Percentiles rank a stretch among this genome's conserved stretches.
These are phyloP conservation scores for Rhodophaea formosa DNA, from an alignment of 2,888 invertebrate species.

Conservation along the genomic window DNA sequence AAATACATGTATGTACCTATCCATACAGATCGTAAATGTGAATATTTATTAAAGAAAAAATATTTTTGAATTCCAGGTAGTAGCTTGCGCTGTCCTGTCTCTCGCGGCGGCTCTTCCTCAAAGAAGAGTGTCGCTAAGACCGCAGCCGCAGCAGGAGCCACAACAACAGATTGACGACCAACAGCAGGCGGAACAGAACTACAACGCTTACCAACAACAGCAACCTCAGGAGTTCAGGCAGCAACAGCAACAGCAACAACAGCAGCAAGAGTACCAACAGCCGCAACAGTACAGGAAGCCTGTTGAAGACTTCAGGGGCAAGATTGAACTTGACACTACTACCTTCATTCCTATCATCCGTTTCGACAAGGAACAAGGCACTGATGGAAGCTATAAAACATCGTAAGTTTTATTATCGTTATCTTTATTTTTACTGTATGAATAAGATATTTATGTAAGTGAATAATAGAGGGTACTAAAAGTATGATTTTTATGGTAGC, in stretches of 20 bases:
- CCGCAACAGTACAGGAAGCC: slow-evolving; percentile 64
- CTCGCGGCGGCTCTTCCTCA: slow-evolving; percentile 70
- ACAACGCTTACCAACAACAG: slow-evolving; percentile 57
- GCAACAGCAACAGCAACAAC: slow-evolving; percentile 34
- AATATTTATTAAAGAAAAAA: not conserved
- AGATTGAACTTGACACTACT: slow-evolving; percentile 79
- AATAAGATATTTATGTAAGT: too few relatives aligned
- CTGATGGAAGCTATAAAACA: slow-evolving; percentile 91
- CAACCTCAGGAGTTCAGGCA: slow-evolving; percentile 43
- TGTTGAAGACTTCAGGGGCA: slow-evolving; percentile 70
- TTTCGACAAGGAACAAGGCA: slow-evolving; percentile 91
- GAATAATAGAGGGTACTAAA: too few relatives aligned
- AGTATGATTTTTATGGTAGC: too few relatives aligned
- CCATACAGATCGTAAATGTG: too few relatives aligned
- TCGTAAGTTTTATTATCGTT: slow-evolving; percentile 74
- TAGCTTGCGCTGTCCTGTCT: slow-evolving; percentile 57
- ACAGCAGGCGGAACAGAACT: slow-evolving; percentile 62
- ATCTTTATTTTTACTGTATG: too few relatives aligned
- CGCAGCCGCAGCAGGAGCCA: slow-evolving; percentile 47
- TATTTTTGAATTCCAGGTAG: slow-evolving; percentile 47
- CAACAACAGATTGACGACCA: slow-evolving; percentile 37
- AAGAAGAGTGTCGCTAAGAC: slow-evolving; percentile 60
- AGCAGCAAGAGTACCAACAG: slow-evolving; percentile 35
- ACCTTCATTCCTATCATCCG: slow-evolving; percentile 91
- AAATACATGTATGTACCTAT: too few relatives aligned